Percentiles rank a stretch among this genome's conserved stretches.
Evolutionary conservation across 2,797 vertebrate species (phyloP).

Genomic region (Thamnophis elegans): DNA sequence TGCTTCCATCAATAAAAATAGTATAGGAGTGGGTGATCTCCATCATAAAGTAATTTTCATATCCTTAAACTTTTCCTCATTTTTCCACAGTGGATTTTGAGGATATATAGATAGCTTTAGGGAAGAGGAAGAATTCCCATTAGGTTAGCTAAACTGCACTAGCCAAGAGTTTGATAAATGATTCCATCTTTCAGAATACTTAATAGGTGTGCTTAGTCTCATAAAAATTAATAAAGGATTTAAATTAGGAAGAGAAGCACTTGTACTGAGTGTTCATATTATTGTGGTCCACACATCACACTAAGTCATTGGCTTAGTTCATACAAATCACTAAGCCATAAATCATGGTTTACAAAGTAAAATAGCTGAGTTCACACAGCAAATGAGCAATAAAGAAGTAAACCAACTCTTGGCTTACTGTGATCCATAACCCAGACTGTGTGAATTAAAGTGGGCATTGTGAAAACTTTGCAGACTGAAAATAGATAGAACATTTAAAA

Average conservation of each 20-base stretch:
- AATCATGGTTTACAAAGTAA: background rate
- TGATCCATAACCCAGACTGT: background rate
- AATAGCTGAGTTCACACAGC: background rate
- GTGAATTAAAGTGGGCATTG: background rate
- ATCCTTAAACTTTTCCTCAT: background rate
- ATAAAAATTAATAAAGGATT: background rate
- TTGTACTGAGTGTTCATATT: background rate
- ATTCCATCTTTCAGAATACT: background rate
- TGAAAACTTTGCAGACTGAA: background rate
- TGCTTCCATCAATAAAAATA: background rate
- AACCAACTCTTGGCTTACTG: background rate
- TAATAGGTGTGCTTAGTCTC: slow-evolving; percentile 17
- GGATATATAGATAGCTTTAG: background rate
- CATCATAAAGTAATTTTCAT: background rate
- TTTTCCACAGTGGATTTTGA: background rate
- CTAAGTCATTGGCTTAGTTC: background rate
- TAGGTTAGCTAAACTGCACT: background rate
- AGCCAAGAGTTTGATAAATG: background rate
- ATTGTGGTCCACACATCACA: background rate
- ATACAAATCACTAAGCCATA: background rate
- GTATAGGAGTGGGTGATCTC: background rate
- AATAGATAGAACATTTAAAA: background rate
- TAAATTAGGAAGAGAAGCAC: background rate
- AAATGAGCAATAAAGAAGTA: background rate
- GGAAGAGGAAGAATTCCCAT: background rate